A percentile compares a stretch with the other conserved stretches of the same genome.
phyloP scores from a whole-genome alignment of 53 echinoderm and acorn worm genomes.

The Actinopyga echinites region DNA sequence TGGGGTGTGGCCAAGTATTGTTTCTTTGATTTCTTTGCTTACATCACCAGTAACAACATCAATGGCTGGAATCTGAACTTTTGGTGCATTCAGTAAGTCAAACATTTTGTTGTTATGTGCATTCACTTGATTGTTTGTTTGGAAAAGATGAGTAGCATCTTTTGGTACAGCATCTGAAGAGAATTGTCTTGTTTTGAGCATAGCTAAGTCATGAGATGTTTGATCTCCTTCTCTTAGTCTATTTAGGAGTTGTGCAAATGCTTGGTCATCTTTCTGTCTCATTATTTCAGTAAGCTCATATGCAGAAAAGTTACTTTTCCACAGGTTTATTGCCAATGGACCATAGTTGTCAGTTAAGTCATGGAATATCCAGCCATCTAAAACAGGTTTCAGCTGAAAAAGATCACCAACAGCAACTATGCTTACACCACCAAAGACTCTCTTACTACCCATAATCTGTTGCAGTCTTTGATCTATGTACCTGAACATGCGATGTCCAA shows the following conservation, averaged over 20 bases:
- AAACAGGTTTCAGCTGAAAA: slow-evolving; percentile 69
- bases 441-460: no score
- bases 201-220: slow-evolving; percentile 39
- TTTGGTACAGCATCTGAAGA: background rate
- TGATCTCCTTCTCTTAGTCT: no score
- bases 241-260: slow-evolving; percentile 59
- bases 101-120: slow-evolving; percentile 31
- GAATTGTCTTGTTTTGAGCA: slow-evolving; percentile 44
- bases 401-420: no score
- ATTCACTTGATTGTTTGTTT: slow-evolving; percentile 17
- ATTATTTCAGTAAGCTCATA: slow-evolving; percentile 63
- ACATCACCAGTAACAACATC: slow-evolving; percentile 33
- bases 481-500: no score
- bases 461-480: no score
- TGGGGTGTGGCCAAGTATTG: background rate
- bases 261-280: slow-evolving; percentile 60
- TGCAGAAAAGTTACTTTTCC: slow-evolving; percentile 44
- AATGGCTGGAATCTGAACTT: background rate
- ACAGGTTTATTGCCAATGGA: no score
- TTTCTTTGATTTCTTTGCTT: slow-evolving; percentile 17
- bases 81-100: background rate
- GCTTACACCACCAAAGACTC: slow-evolving; percentile 59
- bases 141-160: no score
- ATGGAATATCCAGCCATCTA: no score
- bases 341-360: no score